phyloP scores from a whole-genome alignment of 2,113 vertebrate species.

The Tragulus kanchil region DNA sequence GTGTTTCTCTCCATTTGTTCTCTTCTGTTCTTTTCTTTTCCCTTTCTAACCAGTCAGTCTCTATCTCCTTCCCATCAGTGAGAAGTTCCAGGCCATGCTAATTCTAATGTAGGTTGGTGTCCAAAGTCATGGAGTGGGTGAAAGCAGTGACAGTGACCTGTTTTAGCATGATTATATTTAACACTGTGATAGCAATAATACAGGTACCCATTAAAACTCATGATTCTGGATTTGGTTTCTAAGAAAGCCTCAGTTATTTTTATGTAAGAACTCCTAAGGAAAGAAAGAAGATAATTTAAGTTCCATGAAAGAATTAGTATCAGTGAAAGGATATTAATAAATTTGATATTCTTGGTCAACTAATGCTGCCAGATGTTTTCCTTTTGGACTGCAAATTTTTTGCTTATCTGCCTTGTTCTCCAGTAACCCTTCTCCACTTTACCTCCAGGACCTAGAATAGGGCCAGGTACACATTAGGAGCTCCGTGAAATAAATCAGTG shows the following conservation, averaged over 20 bases:
- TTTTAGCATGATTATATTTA: neutral
- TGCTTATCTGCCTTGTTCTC: neutral
- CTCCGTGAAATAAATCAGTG: neutral
- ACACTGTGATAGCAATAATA: neutral
- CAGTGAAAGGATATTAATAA: neutral
- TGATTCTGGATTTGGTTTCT: neutral
- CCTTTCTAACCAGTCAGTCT: neutral
- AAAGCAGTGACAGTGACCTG: neutral
- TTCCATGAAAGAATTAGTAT: slow-evolving; percentile 34
- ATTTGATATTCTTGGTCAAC: neutral
- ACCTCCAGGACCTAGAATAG: neutral
- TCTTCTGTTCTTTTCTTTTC: neutral
- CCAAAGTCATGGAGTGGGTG: neutral
- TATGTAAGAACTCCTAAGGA: neutral
- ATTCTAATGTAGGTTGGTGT: neutral
- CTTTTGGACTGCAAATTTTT: neutral
- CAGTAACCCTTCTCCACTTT: neutral
- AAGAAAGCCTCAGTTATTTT: neutral
- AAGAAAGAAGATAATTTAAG: slow-evolving; percentile 27
- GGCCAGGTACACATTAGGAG: neutral
- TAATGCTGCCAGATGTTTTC: slow-evolving; percentile 1
- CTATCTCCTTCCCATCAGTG: neutral
- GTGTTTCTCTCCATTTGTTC: neutral
- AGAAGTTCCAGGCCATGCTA: neutral
- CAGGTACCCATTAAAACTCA: neutral